Evolutionary conservation across 1,140 invertebrate species (phyloP), one percentile per base, ranked within the genome.

Genomic region (Drusus annulatus): DNA sequence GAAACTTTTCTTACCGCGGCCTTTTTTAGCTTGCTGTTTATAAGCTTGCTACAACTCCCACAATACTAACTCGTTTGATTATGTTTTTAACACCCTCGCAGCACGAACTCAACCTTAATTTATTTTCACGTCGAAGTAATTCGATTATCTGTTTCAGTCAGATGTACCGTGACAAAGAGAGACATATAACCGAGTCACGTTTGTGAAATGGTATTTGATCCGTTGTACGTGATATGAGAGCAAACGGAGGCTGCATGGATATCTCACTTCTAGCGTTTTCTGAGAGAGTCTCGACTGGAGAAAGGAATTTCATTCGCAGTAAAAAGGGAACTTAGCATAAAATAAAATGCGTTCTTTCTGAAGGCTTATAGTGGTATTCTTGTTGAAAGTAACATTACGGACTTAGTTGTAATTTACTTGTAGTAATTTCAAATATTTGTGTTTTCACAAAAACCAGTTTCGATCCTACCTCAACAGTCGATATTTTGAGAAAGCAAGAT

Each of bases 81-180:
- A 60, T 23, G n/a, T 60, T 60, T 60, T 58, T 58, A 28, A 60
- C 10, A 45, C 17, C 17, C 56, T 60, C 56, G 56, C 56, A 23
- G 7, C 56, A 19, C 56, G n/a, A 60, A 23, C 56, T 17, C 19
- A 60, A 23, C 56, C 56, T 60, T 60, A 17, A 13, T 60, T 21
- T 23, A 19, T 60, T 23, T 60, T 60, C 56, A 15, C 23, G 56
- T 60, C 56, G 56, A 17, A 60, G 7, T 21, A 60, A 60, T 60
- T 60, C 56, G 23, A 60, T 60, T 60, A 60, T 60, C 17, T 2
- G 17, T 60, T 19, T 60, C 56, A 60, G 56, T 60, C 23, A 21
- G 56, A 60, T 21, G 6, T 23, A 23, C 19, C 19, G 56, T 23
- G 56, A 23, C 23, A 17, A 60, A 60, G 6, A 23, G 56, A 60